These are phyloP conservation scores for Paramormyrops hopkinsi DNA, from an alignment of 2,797 vertebrate species.

Conservation along the genomic window DNA sequence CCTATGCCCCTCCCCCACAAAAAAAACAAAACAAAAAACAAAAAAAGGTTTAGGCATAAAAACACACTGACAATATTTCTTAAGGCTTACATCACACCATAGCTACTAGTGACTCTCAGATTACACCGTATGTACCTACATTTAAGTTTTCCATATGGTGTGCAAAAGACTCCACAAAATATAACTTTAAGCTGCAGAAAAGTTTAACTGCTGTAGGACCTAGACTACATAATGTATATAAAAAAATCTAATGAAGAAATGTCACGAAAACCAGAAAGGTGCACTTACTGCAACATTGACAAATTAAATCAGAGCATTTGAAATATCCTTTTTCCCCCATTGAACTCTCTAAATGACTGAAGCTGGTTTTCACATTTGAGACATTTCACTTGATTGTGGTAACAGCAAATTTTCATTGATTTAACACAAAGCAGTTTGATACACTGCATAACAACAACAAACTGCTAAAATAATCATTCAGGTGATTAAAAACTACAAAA, in stretches of 20 bases:
- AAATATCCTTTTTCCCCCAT: not conserved
- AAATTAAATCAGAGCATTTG: not conserved
- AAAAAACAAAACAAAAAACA: not conserved
- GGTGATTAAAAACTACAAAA: not conserved
- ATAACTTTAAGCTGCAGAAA: not conserved
- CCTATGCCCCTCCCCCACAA: not conserved
- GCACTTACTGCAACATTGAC: not conserved
- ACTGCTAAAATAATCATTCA: not conserved
- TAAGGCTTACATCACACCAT: constrained; percentile 19
- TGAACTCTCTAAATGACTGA: not conserved
- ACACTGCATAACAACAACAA: not conserved
- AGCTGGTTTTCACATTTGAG: not conserved
- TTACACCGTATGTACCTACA: not conserved
- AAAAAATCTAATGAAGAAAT: not conserved
- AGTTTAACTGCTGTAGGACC: not conserved
- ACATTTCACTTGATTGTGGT: not conserved
- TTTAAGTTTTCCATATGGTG: not conserved
- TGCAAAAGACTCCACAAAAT: not conserved
- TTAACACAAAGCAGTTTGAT: not conserved
- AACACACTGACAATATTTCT: not conserved
- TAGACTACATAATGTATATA: not conserved
- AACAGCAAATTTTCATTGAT: not conserved
- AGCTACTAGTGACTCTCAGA: not conserved
- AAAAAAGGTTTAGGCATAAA: constrained; percentile 18
- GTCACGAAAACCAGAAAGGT: not conserved